Percentiles rank a stretch among this genome's conserved stretches.
These are phyloP conservation scores for Penaeus monodon DNA, from an alignment of 2,888 invertebrate genomes.

Conservation along the genomic window DNA sequence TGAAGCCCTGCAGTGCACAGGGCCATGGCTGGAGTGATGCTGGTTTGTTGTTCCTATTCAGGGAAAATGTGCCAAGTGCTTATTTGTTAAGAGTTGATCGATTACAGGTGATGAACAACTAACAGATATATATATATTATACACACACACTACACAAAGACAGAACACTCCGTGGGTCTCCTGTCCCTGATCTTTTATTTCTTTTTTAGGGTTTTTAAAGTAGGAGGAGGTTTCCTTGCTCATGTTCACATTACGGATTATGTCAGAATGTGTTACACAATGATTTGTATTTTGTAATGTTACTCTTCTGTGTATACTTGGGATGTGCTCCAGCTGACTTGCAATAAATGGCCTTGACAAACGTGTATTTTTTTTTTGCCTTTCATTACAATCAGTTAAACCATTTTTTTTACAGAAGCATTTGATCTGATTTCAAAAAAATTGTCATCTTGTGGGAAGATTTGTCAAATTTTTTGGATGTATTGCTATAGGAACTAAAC, in stretches of 20 bases:
- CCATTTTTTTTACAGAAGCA: not conserved
- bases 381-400: not conserved
- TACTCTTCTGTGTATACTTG: conserved; percentile 38
- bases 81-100: conserved; percentile 12
- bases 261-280: conserved; percentile 6
- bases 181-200: too few species aligned
- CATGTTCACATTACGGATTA: conserved; percentile 16
- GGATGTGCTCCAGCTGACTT: conserved; percentile 46
- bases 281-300: not conserved
- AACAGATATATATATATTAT: conserved; percentile 16
- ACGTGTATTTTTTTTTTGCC: not conserved
- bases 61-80: conserved; percentile 53
- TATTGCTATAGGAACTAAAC: too few species aligned
- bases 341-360: conserved; percentile 61
- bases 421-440: not conserved
- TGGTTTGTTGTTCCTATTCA: conserved; percentile 33
- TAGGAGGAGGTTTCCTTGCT: conserved; percentile 7
- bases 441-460: too few species aligned
- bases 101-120: conserved; percentile 5
- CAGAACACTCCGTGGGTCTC: too few species aligned
- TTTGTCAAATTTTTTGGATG: too few species aligned
- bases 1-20: not conserved
- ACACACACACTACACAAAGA: not conserved
- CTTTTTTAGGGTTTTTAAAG: too few species aligned
- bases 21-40: not conserved